Percentiles rank a stretch among this genome's conserved stretches.
These are phyloP conservation scores for Rhabditophanes sp. DNA, from an alignment of 2,888 invertebrate species.

Conservation along the genomic window DNA sequence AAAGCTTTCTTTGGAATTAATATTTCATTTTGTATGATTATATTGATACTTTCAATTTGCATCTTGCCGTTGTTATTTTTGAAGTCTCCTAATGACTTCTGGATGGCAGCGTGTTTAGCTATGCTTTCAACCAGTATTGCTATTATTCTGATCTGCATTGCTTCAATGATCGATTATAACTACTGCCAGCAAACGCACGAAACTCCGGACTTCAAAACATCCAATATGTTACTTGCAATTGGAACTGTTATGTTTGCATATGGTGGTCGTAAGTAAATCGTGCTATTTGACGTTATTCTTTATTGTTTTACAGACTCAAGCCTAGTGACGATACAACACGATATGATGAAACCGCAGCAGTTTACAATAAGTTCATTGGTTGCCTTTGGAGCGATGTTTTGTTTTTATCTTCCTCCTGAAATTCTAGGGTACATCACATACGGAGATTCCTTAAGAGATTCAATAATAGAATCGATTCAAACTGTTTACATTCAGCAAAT, in stretches of 20 bases:
- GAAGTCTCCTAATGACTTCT: slow-evolving; percentile 40
- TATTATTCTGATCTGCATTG: slow-evolving; percentile 28
- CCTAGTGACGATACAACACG: too few species aligned
- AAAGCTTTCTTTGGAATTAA: too few species aligned
- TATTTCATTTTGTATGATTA: slow-evolving; percentile 16
- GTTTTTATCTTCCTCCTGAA: slow-evolving; percentile 40
- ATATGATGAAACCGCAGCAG: slow-evolving; percentile 65
- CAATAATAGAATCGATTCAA: slow-evolving; percentile 32
- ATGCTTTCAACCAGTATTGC: slow-evolving; percentile 40
- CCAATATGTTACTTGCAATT: slow-evolving; percentile 25
- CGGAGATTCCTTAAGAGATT: slow-evolving; percentile 32
- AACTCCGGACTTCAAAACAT: slow-evolving; percentile 16
- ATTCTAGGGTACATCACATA: slow-evolving; percentile 34
- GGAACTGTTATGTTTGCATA: slow-evolving; percentile 40
- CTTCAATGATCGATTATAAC: slow-evolving; percentile 19
- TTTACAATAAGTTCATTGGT: slow-evolving; percentile 57
- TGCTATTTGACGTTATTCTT: too few species aligned
- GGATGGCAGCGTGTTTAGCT: slow-evolving; percentile 38
- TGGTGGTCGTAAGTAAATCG: slow-evolving; percentile 39
- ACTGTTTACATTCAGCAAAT: slow-evolving; percentile 21
- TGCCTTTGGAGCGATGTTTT: slow-evolving; percentile 33
- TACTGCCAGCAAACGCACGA: slow-evolving; percentile 16
- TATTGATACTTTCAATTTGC: slow-evolving; percentile 19
- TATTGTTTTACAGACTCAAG: too few species aligned
- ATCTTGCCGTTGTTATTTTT: slow-evolving; percentile 38